Evolutionary conservation across 2,888 invertebrate genomes (phyloP), one percentile per base, ranked within the genome.

Genomic region (Leptinotarsa haldemani): DNA sequence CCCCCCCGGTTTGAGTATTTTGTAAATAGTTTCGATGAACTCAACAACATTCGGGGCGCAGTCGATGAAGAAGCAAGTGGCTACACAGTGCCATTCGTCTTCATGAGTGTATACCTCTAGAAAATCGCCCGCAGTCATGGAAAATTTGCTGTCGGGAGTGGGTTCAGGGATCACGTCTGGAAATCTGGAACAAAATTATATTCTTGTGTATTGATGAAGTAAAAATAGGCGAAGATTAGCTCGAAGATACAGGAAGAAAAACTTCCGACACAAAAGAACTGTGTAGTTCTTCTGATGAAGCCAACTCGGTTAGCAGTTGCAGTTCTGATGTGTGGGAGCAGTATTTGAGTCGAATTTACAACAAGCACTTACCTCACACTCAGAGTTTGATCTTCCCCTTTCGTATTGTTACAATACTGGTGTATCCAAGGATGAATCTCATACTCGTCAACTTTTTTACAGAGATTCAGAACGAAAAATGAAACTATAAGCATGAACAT

Each of bases 1-100:
- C 0, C 96, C 97, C 0, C 95, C 98, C 1, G 97, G 96, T 85
- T 94, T 95, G 9, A 99, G 88, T 80, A 98, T 96, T 82, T 92
- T 91, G 87, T 93, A 95, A 85, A 99, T 98, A 65, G 94, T 92
- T 89, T 98, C 97, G 48, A 99, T 93, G 84, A 98, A 99, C 83
- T 95, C 94, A 4, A 98, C 94, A 20, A 99, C 94, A 86, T 99
- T 99, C 74, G 96, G 95, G 0, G 98, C 98, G 83, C 99, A 99
- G 88, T 99, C 99, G 71, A 99, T 95, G 87, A 99, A 99, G 89
- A 99, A 99, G 81, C 98, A 98, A 0, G 98, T 97, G 0, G 96
- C 95, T 0, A 99, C 93, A 85, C 96, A 97, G 84, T 97, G 93
- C 95, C 97, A 98, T 68, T 92, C 90, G 76, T 93, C 91, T 61